These are phyloP conservation scores for Paramuricea clavata DNA, from an alignment of 92 coral and sea anemone genomes.

Conservation along the genomic window DNA sequence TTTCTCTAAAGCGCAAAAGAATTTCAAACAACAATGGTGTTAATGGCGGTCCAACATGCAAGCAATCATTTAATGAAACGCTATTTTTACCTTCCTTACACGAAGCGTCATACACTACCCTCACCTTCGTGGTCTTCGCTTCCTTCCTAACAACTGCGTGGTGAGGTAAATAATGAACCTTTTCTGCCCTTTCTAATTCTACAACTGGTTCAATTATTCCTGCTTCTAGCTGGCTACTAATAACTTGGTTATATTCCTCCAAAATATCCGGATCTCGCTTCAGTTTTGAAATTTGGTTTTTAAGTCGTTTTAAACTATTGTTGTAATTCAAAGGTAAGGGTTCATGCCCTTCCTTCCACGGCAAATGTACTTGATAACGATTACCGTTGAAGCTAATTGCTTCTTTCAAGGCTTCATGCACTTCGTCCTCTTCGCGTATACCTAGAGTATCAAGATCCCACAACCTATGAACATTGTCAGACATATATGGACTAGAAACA, in stretches of 20 bases:
- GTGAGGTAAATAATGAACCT: too few species aligned
- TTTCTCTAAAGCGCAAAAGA: too few species aligned
- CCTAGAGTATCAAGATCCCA: conserved; percentile 33
- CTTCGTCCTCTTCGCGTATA: background rate
- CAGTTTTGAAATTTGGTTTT: background rate
- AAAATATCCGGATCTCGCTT: too few species aligned
- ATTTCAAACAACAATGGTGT: too few species aligned
- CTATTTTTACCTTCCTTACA: background rate
- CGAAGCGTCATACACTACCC: too few species aligned
- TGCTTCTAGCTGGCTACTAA: background rate
- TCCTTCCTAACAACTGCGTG: too few species aligned
- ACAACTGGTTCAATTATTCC: too few species aligned
- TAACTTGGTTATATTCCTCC: background rate
- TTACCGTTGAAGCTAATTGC: conserved; percentile 25
- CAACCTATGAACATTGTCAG: background rate
- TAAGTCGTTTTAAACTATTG: background rate
- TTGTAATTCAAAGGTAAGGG: background rate
- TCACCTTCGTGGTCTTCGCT: too few species aligned
- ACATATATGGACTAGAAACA: too few species aligned
- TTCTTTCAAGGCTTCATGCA: conserved; percentile 30
- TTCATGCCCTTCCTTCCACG: conserved; percentile 39
- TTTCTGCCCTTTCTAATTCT: too few species aligned
- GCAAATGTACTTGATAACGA: conserved; percentile 28
- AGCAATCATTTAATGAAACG: background rate
- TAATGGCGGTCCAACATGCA: background rate